Evolutionary conservation across 1,140 invertebrate genomes (phyloP), one percentile per base, ranked within the genome.

Genomic region (Nomia melanderi): DNA sequence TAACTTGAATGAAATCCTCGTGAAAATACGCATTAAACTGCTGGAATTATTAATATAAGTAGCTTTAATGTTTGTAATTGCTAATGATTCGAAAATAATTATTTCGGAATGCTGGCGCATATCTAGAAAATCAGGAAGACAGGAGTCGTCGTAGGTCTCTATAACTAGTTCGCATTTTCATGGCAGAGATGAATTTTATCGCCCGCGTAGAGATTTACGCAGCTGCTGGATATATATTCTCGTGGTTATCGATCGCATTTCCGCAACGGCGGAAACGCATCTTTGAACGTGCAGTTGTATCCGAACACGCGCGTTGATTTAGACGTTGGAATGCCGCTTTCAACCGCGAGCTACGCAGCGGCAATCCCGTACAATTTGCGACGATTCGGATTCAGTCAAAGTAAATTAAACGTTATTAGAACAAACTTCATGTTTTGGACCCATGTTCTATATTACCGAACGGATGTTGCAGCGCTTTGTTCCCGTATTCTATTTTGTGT

Each of bases 391-490:
- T 17, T 36, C 71, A 17, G 33, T 65, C 50, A 39, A 74, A 74
- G 62, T 66, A 66, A 74, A 74, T 74, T 54, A 74, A 74, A 56
- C 59, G 70, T 74, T 66, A 74, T 74, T 74, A 66, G 44, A 73
- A 64, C 59, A 36, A 39, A 74, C 33, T n/a, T 39, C 8, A 54
- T 25, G 71, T 56, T 41, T 65, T 7, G 25, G 25, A 12, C 2
- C 9, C 0, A 5, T 0, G 23, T 25, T 31, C 36, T n/a, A 56
- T 31, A 59, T 70, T 23, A 59, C 33, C 31, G n/a, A 25, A 8
- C 20, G 12, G 12, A n/a, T n/a, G 25, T 31, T 14, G 9, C 14
- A 36, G 7, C 44, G 31, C 62, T n/a, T 17, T 44, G 4, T 44
- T 12, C 41, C 2, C n/a, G 47, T n/a, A n/a, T 50, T 50, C 47